Conservation (phyloP, 2,888 invertebrate genomes). For the Embidobia sp. region DNA sequence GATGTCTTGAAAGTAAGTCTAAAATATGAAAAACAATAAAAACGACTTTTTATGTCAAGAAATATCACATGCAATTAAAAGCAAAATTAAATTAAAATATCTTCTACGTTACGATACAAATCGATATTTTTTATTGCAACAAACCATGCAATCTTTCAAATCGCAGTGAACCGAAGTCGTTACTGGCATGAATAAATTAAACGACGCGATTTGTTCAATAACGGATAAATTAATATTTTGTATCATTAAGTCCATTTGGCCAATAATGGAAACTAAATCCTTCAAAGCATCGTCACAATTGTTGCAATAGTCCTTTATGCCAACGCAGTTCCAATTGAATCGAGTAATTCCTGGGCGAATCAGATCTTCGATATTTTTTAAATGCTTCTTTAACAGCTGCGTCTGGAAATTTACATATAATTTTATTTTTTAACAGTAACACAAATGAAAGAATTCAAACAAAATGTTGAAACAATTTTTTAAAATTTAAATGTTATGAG, state of each 20-base stretch:
- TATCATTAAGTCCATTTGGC: slow-evolving; percentile 85
- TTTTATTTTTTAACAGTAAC: background rate
- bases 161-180: slow-evolving; percentile 22
- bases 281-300: slow-evolving; percentile 84
- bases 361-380: slow-evolving; percentile 88
- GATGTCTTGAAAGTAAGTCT: slow-evolving; percentile 89
- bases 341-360: slow-evolving; percentile 91
- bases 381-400: slow-evolving; percentile 86
- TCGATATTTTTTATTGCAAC: background rate
- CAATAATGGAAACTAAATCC: slow-evolving; percentile 85
- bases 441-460: no score
- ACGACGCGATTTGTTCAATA: slow-evolving; percentile 70
- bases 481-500: no score
- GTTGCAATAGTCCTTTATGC: slow-evolving; percentile 88
- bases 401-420: slow-evolving; percentile 79
- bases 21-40: slow-evolving; percentile 51
- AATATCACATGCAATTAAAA: no score
- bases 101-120: no score
- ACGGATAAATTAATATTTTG: slow-evolving; percentile 69
- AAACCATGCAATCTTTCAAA: slow-evolving; percentile 48
- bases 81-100: no score
- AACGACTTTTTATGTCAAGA: background rate
- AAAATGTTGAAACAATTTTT: no score
- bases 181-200: slow-evolving; percentile 71
- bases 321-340: slow-evolving; percentile 93